phyloP scores from a whole-genome alignment of 2,888 invertebrate species.

The Lasioglossum malachurum region DNA sequence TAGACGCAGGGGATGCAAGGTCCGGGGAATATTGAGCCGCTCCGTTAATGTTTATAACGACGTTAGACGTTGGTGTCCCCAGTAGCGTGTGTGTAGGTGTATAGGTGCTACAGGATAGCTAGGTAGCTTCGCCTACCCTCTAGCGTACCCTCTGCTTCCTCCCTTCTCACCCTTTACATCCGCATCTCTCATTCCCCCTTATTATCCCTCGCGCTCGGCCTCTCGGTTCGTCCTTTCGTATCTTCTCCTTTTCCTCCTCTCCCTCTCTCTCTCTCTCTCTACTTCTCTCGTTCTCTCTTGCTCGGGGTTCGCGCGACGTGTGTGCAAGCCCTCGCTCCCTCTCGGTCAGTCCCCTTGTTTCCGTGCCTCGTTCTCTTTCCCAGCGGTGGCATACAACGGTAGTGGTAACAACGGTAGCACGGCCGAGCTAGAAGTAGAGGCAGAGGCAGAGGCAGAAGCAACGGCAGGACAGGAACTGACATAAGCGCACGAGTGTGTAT shows the following conservation, averaged over 20 bases:
- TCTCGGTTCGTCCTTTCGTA: conserved; percentile 38
- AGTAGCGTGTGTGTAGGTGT: conserved; percentile 74
- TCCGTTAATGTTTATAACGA: conserved; percentile 85
- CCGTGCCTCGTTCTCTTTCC: conserved; percentile 56
- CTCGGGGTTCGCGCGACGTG: conserved; percentile 9
- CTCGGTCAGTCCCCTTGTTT: conserved; percentile 22
- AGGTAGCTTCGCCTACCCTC: conserved; percentile 71
- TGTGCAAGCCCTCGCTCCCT: conserved; percentile 15
- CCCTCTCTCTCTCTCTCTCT: neutral
- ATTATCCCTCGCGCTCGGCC: conserved; percentile 52
- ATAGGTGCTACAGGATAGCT: conserved; percentile 72
- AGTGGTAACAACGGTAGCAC: conserved; percentile 61
- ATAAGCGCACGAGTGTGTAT: conserved; percentile 82
- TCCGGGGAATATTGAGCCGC: conserved; percentile 84
- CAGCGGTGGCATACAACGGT: conserved; percentile 58
- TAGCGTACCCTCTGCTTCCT: conserved; percentile 57
- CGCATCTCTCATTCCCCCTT: conserved; percentile 54
- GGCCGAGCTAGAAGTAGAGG: conserved; percentile 44
- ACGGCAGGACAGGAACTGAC: conserved; percentile 78
- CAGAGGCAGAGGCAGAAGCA: conserved; percentile 53
- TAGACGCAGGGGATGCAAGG: conserved; percentile 74
- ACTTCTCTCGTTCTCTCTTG: conserved; percentile 6
- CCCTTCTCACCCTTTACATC: conserved; percentile 57
- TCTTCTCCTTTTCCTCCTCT: conserved; percentile 43
- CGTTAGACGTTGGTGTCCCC: conserved; percentile 81